Evolutionary conservation across 2,888 invertebrate genomes (phyloP).

Genomic region (Ashinkailepas kermadecensis): DNA sequence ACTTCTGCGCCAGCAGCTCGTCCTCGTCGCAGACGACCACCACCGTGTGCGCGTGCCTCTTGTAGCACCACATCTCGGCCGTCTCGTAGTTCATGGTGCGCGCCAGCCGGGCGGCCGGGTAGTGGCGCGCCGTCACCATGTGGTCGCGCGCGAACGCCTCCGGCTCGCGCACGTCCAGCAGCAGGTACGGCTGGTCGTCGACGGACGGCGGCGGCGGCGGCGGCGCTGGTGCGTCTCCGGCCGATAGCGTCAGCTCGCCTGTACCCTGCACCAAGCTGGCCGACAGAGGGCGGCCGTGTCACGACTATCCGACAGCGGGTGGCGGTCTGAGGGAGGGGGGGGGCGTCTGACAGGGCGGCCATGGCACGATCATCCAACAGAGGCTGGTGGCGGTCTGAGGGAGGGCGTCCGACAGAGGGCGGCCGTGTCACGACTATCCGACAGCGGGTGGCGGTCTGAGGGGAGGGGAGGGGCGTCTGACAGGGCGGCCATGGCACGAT

Average conservation of each 20-base stretch:
- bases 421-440: too few species aligned
- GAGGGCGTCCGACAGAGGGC: too few species aligned
- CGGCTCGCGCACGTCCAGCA: conserved; percentile 44
- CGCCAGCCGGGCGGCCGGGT: conserved; percentile 43
- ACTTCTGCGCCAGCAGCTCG: conserved; percentile 42
- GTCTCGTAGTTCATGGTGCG: conserved; percentile 44
- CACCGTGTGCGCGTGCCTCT: conserved; percentile 43
- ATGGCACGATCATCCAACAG: too few species aligned
- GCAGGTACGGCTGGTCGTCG: conserved; percentile 40
- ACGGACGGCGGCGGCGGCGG: background rate
- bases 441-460: too few species aligned
- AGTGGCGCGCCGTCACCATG: conserved; percentile 44
- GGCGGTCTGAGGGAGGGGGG: background rate
- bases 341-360: too few species aligned
- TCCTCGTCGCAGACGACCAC: conserved; percentile 47
- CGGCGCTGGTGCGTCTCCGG: background rate
- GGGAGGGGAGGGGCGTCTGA: too few species aligned
- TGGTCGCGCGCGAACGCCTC: conserved; percentile 43
- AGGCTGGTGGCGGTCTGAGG: too few species aligned
- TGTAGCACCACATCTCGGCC: conserved; percentile 35
- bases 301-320: too few species aligned
- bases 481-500: too few species aligned
- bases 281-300: background rate
- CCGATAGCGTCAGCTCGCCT: background rate
- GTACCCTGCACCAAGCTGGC: background rate